phyloP scores from a whole-genome alignment of 2,888 invertebrate genomes.

The Andrena hattorfiana region DNA sequence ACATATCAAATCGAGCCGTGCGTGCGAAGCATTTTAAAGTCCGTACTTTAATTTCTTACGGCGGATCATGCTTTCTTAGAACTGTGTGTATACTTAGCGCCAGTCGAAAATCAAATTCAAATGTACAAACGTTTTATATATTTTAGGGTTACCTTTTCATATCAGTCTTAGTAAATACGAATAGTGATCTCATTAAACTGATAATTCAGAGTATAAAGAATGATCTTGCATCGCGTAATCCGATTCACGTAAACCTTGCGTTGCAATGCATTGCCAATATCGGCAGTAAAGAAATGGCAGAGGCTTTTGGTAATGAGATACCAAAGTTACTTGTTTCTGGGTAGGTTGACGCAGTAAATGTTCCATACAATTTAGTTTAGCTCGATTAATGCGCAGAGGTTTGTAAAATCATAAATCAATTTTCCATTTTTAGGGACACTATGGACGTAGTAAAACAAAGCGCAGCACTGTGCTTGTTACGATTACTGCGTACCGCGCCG shows the following conservation, averaged over 20 bases:
- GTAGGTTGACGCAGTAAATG: conserved; percentile 85
- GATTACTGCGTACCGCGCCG: conserved; percentile 97
- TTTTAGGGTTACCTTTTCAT: conserved; percentile 98
- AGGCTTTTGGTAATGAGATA: conserved; percentile 99
- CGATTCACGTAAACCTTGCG: conserved; percentile 99
- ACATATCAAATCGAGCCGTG: neutral
- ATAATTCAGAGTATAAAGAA: conserved; percentile 99
- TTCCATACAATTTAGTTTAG: neutral
- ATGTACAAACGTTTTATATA: conserved; percentile 2
- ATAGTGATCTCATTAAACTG: conserved; percentile 99
- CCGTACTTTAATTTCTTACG: neutral
- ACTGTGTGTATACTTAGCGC: neutral
- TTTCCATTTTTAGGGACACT: conserved; percentile 90
- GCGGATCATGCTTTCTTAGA: neutral
- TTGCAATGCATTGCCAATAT: conserved; percentile 99
- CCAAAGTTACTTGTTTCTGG: conserved; percentile 99
- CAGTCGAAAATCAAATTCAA: neutral
- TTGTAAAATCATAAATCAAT: conserved; percentile 17
- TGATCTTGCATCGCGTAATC: conserved; percentile 98
- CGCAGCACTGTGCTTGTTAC: conserved; percentile 97
- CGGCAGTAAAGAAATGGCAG: conserved; percentile 99
- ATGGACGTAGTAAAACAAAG: conserved; percentile 99
- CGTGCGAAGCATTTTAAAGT: neutral
- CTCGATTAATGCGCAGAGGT: neutral
- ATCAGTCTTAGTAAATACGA: conserved; percentile 99